Evolutionary conservation across 2,888 invertebrate species (phyloP).

Genomic region (Plebejus argus): DNA sequence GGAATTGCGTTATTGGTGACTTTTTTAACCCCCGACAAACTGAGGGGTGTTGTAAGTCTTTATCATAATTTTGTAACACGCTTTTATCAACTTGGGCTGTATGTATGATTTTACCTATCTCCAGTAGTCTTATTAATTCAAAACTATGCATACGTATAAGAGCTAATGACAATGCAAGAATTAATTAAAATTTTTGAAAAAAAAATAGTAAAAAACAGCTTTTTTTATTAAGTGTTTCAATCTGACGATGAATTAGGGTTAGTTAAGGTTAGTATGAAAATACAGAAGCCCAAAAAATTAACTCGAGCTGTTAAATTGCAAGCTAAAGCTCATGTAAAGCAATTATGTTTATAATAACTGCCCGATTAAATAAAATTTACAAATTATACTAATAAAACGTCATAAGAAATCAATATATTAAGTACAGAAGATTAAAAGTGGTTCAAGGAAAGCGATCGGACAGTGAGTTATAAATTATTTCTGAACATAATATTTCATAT

Average conservation of each 20-base stretch:
- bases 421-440: background rate
- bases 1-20: background rate
- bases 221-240: no score
- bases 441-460: constrained; percentile 40
- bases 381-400: background rate
- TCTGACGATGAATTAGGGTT: no score
- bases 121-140: no score
- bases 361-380: background rate
- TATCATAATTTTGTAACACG: no score
- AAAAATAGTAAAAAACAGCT: no score
- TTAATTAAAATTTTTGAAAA: no score
- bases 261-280: no score
- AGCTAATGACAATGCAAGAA: no score
- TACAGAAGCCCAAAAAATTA: background rate
- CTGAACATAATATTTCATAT: constrained; percentile 38
- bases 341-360: background rate
- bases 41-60: background rate
- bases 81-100: no score
- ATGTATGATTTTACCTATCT: no score
- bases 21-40: background rate
- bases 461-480: constrained; percentile 44
- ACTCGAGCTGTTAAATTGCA: background rate
- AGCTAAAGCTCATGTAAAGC: no score
- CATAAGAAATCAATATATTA: constrained; percentile 8
- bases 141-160: no score